These are phyloP conservation scores for Phaenicophaeus curvirostris DNA, from an alignment of 2,797 vertebrate species.

Conservation along the genomic window DNA sequence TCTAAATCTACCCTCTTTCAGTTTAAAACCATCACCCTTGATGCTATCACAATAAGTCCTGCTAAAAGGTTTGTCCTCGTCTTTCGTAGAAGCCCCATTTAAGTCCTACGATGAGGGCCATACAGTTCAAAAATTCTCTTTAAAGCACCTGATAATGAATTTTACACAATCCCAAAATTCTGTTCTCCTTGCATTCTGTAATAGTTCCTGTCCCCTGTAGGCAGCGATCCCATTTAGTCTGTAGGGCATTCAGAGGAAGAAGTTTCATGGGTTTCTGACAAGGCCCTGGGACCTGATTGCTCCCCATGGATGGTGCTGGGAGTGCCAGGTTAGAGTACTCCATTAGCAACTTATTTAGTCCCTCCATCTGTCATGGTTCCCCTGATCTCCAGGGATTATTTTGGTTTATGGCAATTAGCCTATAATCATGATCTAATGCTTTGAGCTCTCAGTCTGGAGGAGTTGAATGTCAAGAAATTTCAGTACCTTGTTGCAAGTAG, in stretches of 20 bases:
- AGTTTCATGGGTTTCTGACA: neutral
- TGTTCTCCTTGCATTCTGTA: no score
- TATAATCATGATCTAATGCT: neutral
- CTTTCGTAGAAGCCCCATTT: no score
- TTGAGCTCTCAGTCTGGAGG: neutral
- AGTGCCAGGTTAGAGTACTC: neutral
- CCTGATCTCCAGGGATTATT: neutral
- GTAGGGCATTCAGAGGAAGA: neutral
- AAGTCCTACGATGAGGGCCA: neutral
- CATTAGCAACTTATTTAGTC: neutral
- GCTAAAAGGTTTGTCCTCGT: no score
- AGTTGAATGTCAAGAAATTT: neutral
- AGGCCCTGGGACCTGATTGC: neutral
- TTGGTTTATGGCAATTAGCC: neutral
- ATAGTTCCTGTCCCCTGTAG: neutral
- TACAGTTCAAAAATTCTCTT: neutral
- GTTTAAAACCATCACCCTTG: no score
- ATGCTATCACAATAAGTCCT: no score
- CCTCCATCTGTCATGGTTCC: neutral
- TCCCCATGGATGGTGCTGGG: neutral
- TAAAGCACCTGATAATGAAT: neutral
- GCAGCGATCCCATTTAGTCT: neutral
- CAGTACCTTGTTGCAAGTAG: neutral
- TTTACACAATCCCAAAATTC: neutral
- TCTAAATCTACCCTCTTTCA: no score